These are phyloP conservation scores for Eulemur rubriventer DNA, from an alignment of 2,797 vertebrate genomes.

Conservation along the genomic window DNA sequence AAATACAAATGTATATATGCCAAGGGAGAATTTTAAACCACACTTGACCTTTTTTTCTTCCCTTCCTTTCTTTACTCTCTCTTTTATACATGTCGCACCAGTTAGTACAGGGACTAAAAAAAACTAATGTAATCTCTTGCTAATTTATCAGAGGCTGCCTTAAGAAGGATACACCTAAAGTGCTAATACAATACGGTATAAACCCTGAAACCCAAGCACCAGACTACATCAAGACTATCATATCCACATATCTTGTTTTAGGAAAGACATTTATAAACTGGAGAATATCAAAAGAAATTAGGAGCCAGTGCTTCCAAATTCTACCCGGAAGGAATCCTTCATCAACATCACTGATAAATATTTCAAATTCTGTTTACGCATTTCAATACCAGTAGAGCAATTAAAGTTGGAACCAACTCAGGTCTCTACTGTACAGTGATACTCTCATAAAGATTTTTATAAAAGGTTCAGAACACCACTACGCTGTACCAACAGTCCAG, in stretches of 20 bases:
- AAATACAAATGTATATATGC: neutral
- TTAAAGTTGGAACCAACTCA: neutral
- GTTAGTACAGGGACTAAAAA: neutral
- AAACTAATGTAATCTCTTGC: neutral
- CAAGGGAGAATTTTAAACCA: neutral
- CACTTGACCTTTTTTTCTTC: neutral
- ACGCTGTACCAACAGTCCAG: neutral
- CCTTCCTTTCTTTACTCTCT: neutral
- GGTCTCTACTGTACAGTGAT: neutral
- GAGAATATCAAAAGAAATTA: neutral
- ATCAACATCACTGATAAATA: constrained; percentile 15
- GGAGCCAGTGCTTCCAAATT: neutral
- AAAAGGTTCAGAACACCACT: neutral
- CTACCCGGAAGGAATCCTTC: neutral
- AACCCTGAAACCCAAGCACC: neutral
- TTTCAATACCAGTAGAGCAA: neutral
- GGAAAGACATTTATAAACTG: neutral
- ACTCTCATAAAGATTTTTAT: neutral
- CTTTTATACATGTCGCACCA: neutral
- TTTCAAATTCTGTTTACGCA: neutral
- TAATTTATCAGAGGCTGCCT: neutral
- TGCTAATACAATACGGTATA: neutral
- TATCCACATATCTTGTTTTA: neutral
- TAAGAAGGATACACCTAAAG: neutral
- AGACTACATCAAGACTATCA: neutral